phyloP scores from a whole-genome alignment of 2,888 invertebrate genomes.

The Plebejus argus region DNA sequence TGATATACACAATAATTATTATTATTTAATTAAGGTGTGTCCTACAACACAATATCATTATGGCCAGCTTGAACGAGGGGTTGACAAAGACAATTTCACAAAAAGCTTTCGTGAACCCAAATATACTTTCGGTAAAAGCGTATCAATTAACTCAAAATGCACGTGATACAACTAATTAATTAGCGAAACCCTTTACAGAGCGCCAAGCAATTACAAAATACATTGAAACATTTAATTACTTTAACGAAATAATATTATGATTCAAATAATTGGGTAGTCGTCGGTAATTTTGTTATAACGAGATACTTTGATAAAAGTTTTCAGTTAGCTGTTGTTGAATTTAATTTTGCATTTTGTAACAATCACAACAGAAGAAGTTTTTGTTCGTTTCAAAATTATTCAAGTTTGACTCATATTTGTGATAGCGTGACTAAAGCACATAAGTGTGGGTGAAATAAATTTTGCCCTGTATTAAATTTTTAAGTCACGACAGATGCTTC shows the following conservation, averaged over 20 bases:
- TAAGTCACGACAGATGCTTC: background rate
- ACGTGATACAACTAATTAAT: slow-evolving; percentile 14
- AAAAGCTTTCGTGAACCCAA: background rate
- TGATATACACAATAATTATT: too few species aligned
- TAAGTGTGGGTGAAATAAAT: background rate
- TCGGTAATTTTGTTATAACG: slow-evolving; percentile 7
- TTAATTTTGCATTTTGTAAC: background rate
- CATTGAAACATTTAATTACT: slow-evolving; percentile 18
- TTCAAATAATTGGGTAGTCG: slow-evolving; percentile 12
- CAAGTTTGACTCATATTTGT: background rate
- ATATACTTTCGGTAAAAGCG: background rate
- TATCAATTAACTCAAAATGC: slow-evolving; percentile 21
- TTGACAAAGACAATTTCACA: slow-evolving; percentile 1
- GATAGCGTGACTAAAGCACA: slow-evolving; percentile 14
- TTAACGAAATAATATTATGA: slow-evolving; percentile 1
- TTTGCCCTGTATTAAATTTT: background rate
- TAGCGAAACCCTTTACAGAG: slow-evolving; percentile 30
- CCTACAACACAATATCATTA: background rate
- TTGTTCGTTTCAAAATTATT: background rate
- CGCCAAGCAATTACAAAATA: slow-evolving; percentile 30
- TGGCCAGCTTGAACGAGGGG: background rate
- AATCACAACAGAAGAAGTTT: background rate
- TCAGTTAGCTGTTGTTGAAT: background rate
- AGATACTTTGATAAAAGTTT: background rate
- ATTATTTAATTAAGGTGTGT: too few species aligned